Percentiles rank a stretch among this genome's conserved stretches.
Conservation (phyloP, 2,113 vertebrate genomes). For the Craseonycteris thonglongyai region DNA sequence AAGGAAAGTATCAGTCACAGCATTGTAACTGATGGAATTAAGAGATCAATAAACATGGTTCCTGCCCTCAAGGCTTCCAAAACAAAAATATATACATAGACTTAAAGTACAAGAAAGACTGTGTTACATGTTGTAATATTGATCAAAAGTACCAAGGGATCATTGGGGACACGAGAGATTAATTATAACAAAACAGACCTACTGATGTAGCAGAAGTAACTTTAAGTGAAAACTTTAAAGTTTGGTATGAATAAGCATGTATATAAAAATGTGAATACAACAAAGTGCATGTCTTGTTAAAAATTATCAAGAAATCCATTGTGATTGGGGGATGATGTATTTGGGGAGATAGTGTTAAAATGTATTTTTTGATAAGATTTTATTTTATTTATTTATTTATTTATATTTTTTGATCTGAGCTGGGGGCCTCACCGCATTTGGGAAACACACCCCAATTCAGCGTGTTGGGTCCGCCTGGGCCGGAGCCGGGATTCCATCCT, state of each 20-base stretch:
- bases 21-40: conserved; percentile 9
- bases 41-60: not conserved
- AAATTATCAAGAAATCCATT: not conserved
- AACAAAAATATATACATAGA: not conserved
- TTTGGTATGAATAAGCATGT: not conserved
- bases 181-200: not conserved
- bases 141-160: not conserved
- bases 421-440: no score
- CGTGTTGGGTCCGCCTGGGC: no score
- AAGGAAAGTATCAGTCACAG: not conserved
- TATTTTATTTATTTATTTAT: no score
- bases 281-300: not conserved
- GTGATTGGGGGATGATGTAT: not conserved
- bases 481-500: no score
- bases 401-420: no score
- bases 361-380: not conserved
- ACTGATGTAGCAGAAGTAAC: not conserved
- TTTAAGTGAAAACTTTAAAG: not conserved
- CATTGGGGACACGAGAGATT: not conserved
- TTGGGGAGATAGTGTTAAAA: not conserved
- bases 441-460: no score
- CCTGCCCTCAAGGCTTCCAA: not conserved
- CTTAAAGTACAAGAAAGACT: not conserved
- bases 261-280: not conserved
- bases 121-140: not conserved